These are phyloP conservation scores for Pyrocephalus nanus DNA, from an alignment of 2,797 vertebrate species.

Conservation along the genomic window DNA sequence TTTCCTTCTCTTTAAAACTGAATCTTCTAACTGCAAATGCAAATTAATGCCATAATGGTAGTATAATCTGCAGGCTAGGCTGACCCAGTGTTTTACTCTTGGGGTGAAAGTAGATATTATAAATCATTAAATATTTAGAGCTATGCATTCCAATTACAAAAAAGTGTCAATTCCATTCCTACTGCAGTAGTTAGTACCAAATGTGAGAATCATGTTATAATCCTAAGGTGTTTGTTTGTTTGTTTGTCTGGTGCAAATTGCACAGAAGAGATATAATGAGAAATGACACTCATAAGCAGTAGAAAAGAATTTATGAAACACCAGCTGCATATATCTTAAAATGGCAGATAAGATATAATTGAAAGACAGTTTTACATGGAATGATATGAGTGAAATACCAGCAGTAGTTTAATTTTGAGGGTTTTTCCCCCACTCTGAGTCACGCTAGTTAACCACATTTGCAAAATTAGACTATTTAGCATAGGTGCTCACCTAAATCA, in stretches of 20 bases:
- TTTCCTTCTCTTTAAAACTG: neutral
- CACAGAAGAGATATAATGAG: neutral
- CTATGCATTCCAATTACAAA: neutral
- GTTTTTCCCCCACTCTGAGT: neutral
- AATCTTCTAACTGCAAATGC: neutral
- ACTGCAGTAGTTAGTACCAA: neutral
- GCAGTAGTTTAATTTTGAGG: neutral
- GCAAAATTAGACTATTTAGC: neutral
- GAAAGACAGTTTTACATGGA: neutral
- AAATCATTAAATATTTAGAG: constrained; percentile 5
- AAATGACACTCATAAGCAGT: neutral
- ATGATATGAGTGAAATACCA: neutral
- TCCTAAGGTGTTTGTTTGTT: neutral
- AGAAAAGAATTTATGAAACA: neutral
- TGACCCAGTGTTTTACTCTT: neutral
- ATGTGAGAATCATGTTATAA: neutral
- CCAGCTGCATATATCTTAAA: neutral
- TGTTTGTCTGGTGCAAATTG: neutral
- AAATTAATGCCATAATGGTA: neutral
- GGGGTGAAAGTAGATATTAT: neutral
- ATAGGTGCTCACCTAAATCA: neutral
- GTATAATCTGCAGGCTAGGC: neutral
- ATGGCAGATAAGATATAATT: neutral
- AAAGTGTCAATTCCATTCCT: neutral
- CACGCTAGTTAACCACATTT: neutral